Evolutionary conservation across 2,888 invertebrate genomes (phyloP).

Genomic region (Andrena flavipes): DNA sequence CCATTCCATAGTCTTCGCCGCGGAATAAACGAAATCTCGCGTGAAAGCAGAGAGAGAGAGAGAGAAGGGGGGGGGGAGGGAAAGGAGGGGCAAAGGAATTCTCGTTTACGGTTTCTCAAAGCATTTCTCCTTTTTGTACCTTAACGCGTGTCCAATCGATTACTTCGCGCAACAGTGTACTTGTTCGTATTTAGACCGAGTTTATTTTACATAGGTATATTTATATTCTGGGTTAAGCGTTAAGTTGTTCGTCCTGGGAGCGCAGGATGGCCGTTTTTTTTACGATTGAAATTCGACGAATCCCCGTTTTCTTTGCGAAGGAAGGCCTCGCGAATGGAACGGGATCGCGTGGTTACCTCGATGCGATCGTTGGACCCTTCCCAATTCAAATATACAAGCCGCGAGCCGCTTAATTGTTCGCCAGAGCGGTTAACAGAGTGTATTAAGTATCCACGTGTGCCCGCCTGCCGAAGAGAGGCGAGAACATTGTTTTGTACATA

Average conservation of each 20-base stretch:
- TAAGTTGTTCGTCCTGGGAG: conserved; percentile 37
- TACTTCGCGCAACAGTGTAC: conserved; percentile 11
- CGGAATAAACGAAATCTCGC: background rate
- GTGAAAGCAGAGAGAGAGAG: background rate
- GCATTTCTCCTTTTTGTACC: conserved; percentile 29
- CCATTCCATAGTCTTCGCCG: conserved; percentile 12
- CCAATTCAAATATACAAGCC: background rate
- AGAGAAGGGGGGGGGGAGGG: background rate
- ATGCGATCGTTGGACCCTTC: background rate
- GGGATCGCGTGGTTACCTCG: background rate
- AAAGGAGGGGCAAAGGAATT: conserved; percentile 8
- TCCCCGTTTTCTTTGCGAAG: conserved; percentile 2
- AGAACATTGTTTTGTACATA: conserved; percentile 37
- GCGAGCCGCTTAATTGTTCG: background rate
- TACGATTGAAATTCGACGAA: conserved; percentile 5
- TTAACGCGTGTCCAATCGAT: conserved; percentile 28
- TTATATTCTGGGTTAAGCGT: conserved; percentile 61
- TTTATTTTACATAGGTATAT: conserved; percentile 66
- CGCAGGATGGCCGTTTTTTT: conserved; percentile 2
- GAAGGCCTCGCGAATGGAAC: background rate
- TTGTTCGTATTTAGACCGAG: conserved; percentile 50
- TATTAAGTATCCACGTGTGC: conserved; percentile 7
- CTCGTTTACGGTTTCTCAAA: conserved; percentile 24
- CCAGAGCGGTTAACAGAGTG: background rate
- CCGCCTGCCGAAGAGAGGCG: background rate